Evolutionary conservation across 2,797 vertebrate species (phyloP), one percentile per base, ranked within the genome.

Genomic region (Clarias pachynema): DNA sequence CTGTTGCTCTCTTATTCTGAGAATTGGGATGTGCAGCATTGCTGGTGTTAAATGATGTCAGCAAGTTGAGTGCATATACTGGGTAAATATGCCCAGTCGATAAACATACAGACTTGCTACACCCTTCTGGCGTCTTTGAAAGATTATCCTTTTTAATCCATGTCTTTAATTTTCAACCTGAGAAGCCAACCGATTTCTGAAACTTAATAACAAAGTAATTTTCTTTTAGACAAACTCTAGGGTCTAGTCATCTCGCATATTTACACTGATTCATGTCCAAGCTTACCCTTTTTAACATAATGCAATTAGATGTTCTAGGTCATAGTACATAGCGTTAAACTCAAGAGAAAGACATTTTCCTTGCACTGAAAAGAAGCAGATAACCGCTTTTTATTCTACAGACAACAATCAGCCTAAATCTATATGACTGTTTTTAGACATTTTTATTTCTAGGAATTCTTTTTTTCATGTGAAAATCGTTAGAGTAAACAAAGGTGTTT

Each of bases 121-220:
- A 70, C 24, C 12, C 59, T 49, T 24, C 29, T 69, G 29, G 40
- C 62, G 10, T 44, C 18, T 5, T n/a, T 56, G 7, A 63, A 56
- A 72, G 74, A 34, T 72, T 69, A 82, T 86, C 73, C 65, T 78
- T 83, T 86, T 22, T 72, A 83, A 83, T 74, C 72, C 31, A 56
- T 72, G 74, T 83, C 81, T 72, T 86, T 83, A 86, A 79, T 86
- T 68, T 79, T 86, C 66, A 83, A 86, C 85, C 57, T 53, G 26
- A 57, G 12, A 12, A 40, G 15, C 20, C 37, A 14, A 34, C 65
- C 49, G 22, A 65, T 74, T 68, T 72, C 34, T 72, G 26, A 62
- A 53, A 62, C 5, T 18, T 78, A 77, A 86, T 70, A 40, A 65
- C 34, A 79, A 79, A 31, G 10, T 75, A 15, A 20, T 77, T 57